These are phyloP conservation scores for Taeniopygia guttata DNA, from an alignment of 2,797 vertebrate species.

Conservation along the genomic window DNA sequence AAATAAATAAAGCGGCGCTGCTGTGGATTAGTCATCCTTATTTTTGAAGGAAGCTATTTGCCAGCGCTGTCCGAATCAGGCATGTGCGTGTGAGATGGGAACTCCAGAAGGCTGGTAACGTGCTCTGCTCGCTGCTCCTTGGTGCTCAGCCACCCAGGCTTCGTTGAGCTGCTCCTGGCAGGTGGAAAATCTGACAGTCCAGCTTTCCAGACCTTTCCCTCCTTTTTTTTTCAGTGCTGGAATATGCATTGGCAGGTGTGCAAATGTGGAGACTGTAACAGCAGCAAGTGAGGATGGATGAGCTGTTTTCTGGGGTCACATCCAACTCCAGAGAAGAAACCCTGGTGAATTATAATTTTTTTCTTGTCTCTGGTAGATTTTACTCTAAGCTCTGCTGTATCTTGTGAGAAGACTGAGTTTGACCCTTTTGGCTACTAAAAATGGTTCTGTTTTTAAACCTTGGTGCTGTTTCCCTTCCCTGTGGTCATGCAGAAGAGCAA, in stretches of 20 bases:
- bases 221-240: not conserved
- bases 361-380: not conserved
- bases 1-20: not conserved
- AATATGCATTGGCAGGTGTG: not conserved
- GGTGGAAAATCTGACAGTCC: not conserved
- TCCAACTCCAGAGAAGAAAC: not conserved
- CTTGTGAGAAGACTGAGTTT: not conserved
- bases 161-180: not conserved
- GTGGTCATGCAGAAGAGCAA: not conserved
- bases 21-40: conserved; percentile 37
- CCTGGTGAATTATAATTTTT: not conserved
- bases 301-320: not conserved
- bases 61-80: not conserved
- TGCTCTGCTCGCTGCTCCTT: not conserved
- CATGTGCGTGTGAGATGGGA: not conserved
- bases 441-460: not conserved
- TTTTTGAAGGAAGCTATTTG: conserved; percentile 29
- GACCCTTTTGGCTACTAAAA: not conserved
- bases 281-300: not conserved
- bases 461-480: not conserved
- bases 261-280: not conserved
- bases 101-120: not conserved
- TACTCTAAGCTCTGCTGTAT: not conserved
- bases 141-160: not conserved
- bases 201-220: not conserved